Base-by-base conservation (phyloP, 2,113 vertebrate genomes). In the Otus sunia region DNA sequence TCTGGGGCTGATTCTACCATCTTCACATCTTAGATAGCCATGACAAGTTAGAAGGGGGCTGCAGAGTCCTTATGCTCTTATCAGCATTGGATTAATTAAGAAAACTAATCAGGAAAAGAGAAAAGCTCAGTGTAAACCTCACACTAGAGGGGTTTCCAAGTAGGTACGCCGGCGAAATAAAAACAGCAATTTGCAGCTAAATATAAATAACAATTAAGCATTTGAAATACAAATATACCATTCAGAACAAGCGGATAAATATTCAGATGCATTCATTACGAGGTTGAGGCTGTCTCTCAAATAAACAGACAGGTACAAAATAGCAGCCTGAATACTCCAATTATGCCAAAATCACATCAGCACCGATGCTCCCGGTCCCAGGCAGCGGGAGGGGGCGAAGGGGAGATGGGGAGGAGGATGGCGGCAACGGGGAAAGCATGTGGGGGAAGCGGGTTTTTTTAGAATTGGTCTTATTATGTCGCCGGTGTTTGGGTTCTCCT, bases 161-260 rank as follows among this genome's bases (percentile, higher is more conserved):
- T 49, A 94, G 89, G 89, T 92, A 85, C 1, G 3, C 53, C 72
- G 71, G 69, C 0, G 5, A 82, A 86, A 92, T 95, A 92, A 88
- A 96, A 95, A 55, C 90, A 92, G 85, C 90, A 95, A 97, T 95
- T 97, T 95, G 90, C 95, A 86, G 90, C 94, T 64, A 93, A 95
- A 96, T 96, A 95, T 95, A 97, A 94, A 92, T 95, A 97, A 94
- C 89, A 94, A 94, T 96, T 94, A 96, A 94, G 72, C 76, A 89
- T 94, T 88, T 95, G 91, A 92, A 95, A 89, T 81, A 88, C 76
- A 94, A 94, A 91, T 86, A 43, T 16, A 59, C 39, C 72, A 62
- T 94, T 96, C 86, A 78, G 91, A 50, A 69, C 21, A 21, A 19
- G 94, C 73, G 84, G 93, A 78, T 95, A 91, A 96, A 96, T 94